These are phyloP conservation scores for Himalopsyche anomala DNA, from an alignment of 2,888 invertebrate genomes.

Conservation along the genomic window DNA sequence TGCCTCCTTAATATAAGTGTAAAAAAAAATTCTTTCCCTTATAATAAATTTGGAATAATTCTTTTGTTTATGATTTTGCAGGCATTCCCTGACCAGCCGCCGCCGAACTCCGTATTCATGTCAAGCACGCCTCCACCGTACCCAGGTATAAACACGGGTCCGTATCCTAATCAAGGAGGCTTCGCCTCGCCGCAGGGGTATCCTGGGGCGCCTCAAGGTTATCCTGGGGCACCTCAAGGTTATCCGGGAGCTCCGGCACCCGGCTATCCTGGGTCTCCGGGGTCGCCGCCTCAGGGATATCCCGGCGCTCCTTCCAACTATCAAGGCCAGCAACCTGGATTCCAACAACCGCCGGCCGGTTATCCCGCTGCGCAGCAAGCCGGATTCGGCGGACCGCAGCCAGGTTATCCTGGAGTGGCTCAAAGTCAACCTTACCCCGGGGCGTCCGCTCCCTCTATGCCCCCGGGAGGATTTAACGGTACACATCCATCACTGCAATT, in stretches of 20 bases:
- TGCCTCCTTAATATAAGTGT: neutral
- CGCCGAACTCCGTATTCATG: conserved; percentile 91
- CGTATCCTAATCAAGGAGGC: conserved; percentile 67
- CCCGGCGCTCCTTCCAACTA: conserved; percentile 68
- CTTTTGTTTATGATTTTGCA: conserved; percentile 67
- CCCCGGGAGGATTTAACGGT: conserved; percentile 60
- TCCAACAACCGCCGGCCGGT: conserved; percentile 67
- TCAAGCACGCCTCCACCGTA: conserved; percentile 95
- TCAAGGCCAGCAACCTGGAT: conserved; percentile 68
- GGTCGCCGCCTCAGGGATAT: conserved; percentile 60
- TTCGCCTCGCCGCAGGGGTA: conserved; percentile 67
- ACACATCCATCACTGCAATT: conserved; percentile 20
- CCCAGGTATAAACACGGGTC: conserved; percentile 82
- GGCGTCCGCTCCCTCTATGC: conserved; percentile 65
- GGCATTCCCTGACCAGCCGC: conserved; percentile 82
- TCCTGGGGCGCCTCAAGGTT: conserved; percentile 70
- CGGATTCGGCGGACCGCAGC: conserved; percentile 63
- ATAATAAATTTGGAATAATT: neutral
- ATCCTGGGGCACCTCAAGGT: conserved; percentile 64
- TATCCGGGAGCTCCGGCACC: conserved; percentile 64
- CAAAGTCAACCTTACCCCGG: conserved; percentile 64
- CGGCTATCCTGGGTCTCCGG: conserved; percentile 63
- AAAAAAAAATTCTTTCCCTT: neutral
- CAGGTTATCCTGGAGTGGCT: conserved; percentile 57
- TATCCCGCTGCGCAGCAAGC: conserved; percentile 67